Evolutionary conservation across 53 echinoderm and acorn worm species (phyloP).

Genomic region (Luidia sarsii): DNA sequence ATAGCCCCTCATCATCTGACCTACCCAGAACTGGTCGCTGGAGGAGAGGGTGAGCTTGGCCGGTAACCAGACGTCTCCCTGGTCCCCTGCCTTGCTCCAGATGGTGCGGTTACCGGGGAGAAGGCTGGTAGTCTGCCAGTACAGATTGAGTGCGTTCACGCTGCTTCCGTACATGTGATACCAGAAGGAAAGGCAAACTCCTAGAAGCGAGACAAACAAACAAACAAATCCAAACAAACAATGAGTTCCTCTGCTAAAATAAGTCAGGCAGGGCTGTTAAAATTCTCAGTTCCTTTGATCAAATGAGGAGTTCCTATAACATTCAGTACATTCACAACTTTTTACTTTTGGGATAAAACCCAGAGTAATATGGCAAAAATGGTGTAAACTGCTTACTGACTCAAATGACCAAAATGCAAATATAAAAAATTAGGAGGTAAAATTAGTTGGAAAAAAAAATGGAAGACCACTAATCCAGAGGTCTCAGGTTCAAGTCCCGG

Average conservation of each 20-base stretch:
- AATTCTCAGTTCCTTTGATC: too few relatives aligned
- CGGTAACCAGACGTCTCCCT: conserved; percentile 71
- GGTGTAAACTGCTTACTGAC: too few relatives aligned
- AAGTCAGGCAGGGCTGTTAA: background rate
- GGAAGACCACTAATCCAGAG: too few relatives aligned
- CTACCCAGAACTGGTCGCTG: conserved; percentile 82
- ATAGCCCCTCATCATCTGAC: background rate
- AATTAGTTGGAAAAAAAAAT: too few relatives aligned
- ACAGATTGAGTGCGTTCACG: conserved; percentile 47
- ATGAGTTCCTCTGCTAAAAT: background rate
- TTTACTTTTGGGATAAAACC: too few relatives aligned
- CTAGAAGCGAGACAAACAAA: background rate
- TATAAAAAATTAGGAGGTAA: too few relatives aligned
- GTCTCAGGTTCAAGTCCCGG: too few relatives aligned
- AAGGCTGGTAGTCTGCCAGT: conserved; percentile 21
- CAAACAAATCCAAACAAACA: background rate
- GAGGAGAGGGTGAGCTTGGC: conserved; percentile 47
- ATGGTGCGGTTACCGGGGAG: conserved; percentile 20
- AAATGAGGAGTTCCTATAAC: too few relatives aligned
- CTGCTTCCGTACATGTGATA: conserved; percentile 63
- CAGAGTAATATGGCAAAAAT: too few relatives aligned
- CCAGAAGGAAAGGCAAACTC: conserved; percentile 71
- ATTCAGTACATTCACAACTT: too few relatives aligned
- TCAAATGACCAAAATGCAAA: too few relatives aligned
- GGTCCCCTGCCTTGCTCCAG: conserved; percentile 59